Evolutionary conservation across 1,140 invertebrate species (phyloP), one percentile per base, ranked within the genome.

Genomic region (Atopsyche davidsoni): DNA sequence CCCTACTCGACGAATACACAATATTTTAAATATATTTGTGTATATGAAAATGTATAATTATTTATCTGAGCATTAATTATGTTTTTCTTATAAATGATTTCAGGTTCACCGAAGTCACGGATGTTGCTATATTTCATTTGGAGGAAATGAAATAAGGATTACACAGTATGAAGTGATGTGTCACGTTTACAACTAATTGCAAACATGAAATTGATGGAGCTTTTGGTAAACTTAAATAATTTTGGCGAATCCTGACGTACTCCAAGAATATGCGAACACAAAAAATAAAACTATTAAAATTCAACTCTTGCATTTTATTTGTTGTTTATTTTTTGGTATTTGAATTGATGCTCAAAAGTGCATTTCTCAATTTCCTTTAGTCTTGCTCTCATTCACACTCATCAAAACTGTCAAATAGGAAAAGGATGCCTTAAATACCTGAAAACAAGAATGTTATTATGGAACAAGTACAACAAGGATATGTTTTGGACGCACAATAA

Each of bases 51-150:
- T n/a, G n/a, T 28, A 7, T n/a, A 7, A n/a, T 28, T 7, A 7
- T 28, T 28, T 28, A 28, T 28, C 7, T 7, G n/a, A 28, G n/a
- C 25, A 7, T 28, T 28, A 7, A 28, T 7, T 28, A n/a, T 7
- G 25, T 28, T 28, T 28, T 25, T 25, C 14, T 17, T 43, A 3
- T 48, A 4, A 35, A 35, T 16, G 1, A n/a, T 63, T 63, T 14
- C 54, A 79, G 77, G 64, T 83, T 11, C 80, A 82, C 54, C 71
- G 74, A 2, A 77, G 74, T 50, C 80, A 84, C 54, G 73, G 73
- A 17, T 68, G 65, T 10, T 72, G 79, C 17, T 85, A 83, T 64
- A 79, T 85, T 57, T 76, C 81, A 18, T 83, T 73, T 49, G 77
- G 71, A 28, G 77, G 79, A 2, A 63, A 75, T 43, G 82, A 85